phyloP scores from a whole-genome alignment of 2,113 vertebrate species.

The Plotosus lineatus region DNA sequence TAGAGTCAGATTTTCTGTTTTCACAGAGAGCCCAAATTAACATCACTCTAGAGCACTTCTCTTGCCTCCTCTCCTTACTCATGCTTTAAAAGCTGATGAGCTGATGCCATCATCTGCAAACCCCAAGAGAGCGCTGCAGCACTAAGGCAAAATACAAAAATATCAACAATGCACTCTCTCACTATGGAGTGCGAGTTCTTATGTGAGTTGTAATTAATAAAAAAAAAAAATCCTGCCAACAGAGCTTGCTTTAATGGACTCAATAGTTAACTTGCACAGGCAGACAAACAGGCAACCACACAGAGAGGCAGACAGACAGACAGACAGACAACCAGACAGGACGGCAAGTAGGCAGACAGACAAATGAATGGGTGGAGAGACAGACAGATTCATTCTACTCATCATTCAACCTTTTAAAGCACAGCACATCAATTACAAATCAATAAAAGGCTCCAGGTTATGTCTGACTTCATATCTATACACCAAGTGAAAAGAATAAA shows the following conservation, averaged over 20 bases:
- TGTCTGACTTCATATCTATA: not conserved
- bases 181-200: too few species aligned
- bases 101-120: constrained; percentile 45
- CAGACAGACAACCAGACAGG: not conserved
- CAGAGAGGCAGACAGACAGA: not conserved
- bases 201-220: too few species aligned
- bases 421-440: constrained; percentile 6
- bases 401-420: constrained; percentile 12
- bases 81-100: constrained; percentile 27
- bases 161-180: not conserved
- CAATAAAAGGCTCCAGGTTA: not conserved
- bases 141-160: constrained; percentile 13
- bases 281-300: not conserved
- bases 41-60: constrained; percentile 25
- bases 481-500: constrained; percentile 11
- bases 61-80: constrained; percentile 31
- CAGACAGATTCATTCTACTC: not conserved
- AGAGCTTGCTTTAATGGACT: not conserved
- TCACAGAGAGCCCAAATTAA: constrained; percentile 37
- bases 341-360: too few species aligned
- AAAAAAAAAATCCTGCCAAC: constrained; percentile 8
- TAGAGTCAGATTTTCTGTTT: constrained; percentile 15
- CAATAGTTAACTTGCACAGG: not conserved
- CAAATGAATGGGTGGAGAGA: not conserved
- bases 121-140: not conserved